phyloP scores from a whole-genome alignment of 2,888 invertebrate species.

The Emesis furor region DNA sequence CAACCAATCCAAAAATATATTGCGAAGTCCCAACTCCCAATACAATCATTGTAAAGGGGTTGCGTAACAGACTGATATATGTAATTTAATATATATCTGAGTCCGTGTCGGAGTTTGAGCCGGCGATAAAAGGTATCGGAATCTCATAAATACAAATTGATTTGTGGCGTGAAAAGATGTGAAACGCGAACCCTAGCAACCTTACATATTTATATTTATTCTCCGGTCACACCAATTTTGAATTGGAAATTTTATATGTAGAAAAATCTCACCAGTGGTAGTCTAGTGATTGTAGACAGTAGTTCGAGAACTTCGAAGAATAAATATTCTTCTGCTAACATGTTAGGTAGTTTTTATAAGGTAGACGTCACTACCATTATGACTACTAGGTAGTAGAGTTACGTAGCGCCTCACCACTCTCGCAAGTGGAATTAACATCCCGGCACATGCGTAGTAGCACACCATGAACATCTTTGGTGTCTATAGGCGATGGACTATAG shows the following conservation, averaged over 20 bases:
- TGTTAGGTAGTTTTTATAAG: too few relatives aligned
- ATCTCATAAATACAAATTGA: slow-evolving; percentile 21
- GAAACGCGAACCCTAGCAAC: neutral
- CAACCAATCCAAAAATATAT: neutral
- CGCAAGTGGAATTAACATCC: too few relatives aligned
- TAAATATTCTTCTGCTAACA: too few relatives aligned
- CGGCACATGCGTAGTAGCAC: too few relatives aligned
- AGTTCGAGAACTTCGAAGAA: too few relatives aligned
- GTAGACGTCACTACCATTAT: too few relatives aligned
- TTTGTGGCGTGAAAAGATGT: slow-evolving; percentile 17
- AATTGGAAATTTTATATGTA: neutral
- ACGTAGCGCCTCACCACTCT: too few relatives aligned
- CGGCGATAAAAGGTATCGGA: slow-evolving; percentile 11
- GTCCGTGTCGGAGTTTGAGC: neutral
- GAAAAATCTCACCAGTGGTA: too few relatives aligned
- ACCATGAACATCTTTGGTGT: too few relatives aligned
- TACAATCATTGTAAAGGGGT: neutral
- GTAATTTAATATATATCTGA: neutral
- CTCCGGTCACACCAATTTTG: neutral
- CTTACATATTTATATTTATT: neutral
- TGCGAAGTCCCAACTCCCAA: neutral
- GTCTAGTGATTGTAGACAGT: too few relatives aligned
- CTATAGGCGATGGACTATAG: too few relatives aligned
- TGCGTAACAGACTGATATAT: neutral
- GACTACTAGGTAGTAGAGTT: too few relatives aligned